These are phyloP conservation scores for Drosophila monieri DNA, from an alignment of 2,888 invertebrate species.

Conservation along the genomic window DNA sequence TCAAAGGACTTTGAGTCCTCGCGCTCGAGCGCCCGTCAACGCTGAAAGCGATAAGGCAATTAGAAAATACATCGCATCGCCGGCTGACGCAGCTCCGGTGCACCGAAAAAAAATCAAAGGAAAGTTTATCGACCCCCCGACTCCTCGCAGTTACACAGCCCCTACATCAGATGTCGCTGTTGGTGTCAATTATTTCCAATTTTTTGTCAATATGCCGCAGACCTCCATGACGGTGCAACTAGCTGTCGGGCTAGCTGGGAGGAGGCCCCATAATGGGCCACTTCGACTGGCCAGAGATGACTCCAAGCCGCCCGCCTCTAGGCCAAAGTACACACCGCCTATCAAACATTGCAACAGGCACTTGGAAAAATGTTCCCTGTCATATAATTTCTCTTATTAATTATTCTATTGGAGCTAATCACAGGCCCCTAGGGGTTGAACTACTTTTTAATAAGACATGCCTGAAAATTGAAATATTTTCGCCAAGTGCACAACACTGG, in stretches of 20 bases:
- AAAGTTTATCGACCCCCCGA: conserved; percentile 23
- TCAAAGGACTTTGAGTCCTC: conserved; percentile 71
- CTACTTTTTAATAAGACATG: background rate
- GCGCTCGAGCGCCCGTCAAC: conserved; percentile 64
- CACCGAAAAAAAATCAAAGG: conserved; percentile 15
- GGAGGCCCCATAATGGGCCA: conserved; percentile 59
- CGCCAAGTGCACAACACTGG: conserved; percentile 39
- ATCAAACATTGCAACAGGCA: background rate
- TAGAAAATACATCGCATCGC: conserved; percentile 56
- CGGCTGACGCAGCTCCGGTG: conserved; percentile 36
- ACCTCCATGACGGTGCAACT: conserved; percentile 28
- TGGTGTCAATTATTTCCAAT: conserved; percentile 40
- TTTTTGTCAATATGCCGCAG: conserved; percentile 55
- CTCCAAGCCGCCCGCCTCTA: conserved; percentile 51
- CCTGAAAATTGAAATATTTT: background rate
- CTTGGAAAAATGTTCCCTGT: background rate
- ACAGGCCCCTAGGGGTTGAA: background rate
- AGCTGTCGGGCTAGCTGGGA: conserved; percentile 11
- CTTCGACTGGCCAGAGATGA: conserved; percentile 59
- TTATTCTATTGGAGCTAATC: background rate
- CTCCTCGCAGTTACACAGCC: background rate
- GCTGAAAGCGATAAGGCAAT: conserved; percentile 82
- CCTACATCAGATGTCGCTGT: conserved; percentile 30
- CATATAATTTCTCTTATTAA: background rate
- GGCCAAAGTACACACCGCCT: conserved; percentile 13